These are phyloP conservation scores for Vanacampus margaritifer DNA, from an alignment of 2,113 vertebrate genomes.

Conservation along the genomic window DNA sequence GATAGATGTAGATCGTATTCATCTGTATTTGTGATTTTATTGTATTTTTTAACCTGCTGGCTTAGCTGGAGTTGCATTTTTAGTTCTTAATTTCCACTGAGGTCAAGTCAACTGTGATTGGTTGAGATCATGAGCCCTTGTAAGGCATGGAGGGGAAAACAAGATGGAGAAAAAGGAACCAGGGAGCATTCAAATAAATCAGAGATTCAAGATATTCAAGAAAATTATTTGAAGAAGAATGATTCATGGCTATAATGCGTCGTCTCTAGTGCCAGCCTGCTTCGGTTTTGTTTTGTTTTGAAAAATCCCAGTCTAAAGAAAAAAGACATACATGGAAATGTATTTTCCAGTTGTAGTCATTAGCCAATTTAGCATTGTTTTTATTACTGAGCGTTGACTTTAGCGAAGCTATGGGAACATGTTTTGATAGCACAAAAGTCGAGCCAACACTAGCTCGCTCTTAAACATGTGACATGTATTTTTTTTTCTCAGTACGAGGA, in stretches of 20 bases:
- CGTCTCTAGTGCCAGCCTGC: background rate
- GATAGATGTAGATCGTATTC: background rate
- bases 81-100: background rate
- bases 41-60: background rate
- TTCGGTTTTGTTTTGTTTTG: background rate
- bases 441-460: background rate
- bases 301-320: background rate
- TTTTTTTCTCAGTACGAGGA: background rate
- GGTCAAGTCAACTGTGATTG: background rate
- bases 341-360: background rate
- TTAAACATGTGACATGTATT: background rate
- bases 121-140: background rate
- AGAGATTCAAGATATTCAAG: background rate
- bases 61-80: background rate
- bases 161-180: background rate
- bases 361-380: background rate
- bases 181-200: background rate
- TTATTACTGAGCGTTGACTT: background rate
- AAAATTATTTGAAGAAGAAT: background rate
- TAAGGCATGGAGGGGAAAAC: background rate
- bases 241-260: background rate
- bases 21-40: background rate
- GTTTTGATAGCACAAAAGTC: background rate
- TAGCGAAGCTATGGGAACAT: background rate
- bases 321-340: background rate